phyloP scores from a whole-genome alignment of 2,797 vertebrate genomes.

The Poeciliopsis gracilis region DNA sequence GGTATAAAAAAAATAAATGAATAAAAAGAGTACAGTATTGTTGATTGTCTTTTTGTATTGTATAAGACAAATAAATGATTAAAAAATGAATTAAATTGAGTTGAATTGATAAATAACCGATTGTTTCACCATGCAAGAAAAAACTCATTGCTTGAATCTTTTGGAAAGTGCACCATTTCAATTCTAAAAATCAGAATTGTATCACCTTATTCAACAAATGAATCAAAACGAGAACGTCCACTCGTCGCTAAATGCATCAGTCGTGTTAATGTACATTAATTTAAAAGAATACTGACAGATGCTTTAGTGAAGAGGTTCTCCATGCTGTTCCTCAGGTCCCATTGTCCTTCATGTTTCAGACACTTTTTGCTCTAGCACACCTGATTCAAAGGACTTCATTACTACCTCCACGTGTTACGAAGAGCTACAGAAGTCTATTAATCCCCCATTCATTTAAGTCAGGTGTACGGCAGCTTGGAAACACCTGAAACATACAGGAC shows the following conservation, averaged over 20 bases:
- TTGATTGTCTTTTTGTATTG: too few species aligned
- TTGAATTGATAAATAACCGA: too few species aligned
- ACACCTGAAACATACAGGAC: neutral
- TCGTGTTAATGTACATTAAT: neutral
- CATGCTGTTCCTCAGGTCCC: neutral
- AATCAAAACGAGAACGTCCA: neutral
- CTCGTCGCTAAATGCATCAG: neutral
- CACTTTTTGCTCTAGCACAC: neutral
- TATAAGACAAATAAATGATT: too few species aligned
- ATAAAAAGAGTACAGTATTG: too few species aligned
- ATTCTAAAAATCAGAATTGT: neutral
- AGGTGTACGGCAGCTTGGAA: neutral
- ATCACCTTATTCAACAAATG: neutral
- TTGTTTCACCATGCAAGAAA: too few species aligned
- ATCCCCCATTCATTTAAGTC: neutral
- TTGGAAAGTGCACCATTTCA: neutral
- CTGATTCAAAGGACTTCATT: neutral
- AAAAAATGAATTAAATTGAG: too few species aligned
- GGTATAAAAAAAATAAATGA: too few species aligned
- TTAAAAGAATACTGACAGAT: neutral
- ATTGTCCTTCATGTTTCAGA: neutral
- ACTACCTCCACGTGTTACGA: neutral
- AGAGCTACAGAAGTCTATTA: neutral
- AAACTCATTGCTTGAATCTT: neutral
- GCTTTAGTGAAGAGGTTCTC: neutral